phyloP scores from a whole-genome alignment of 2,113 vertebrate genomes.

The Piaya cayana region DNA sequence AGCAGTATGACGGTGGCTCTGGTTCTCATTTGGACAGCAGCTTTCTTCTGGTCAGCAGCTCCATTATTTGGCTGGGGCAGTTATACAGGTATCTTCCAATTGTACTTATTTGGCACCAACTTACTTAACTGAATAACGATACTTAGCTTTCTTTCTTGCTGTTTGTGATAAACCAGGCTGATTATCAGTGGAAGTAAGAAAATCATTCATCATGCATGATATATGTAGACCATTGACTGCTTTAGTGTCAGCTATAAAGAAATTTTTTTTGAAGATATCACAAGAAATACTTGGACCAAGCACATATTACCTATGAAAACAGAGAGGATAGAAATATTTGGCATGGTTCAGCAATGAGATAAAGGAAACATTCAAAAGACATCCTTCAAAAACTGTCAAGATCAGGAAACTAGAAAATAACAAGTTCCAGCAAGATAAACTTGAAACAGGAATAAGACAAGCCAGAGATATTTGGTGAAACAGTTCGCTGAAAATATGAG shows the following conservation, averaged over 20 bases:
- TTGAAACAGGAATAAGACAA: not conserved
- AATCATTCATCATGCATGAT: not conserved
- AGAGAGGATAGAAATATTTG: slow-evolving; percentile 24
- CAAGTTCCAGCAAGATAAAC: slow-evolving; percentile 13
- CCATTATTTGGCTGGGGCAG: slow-evolving; percentile 90
- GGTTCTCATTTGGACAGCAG: slow-evolving; percentile 84
- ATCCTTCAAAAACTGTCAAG: slow-evolving; percentile 28
- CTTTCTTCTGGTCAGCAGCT: slow-evolving; percentile 86
- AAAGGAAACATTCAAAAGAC: slow-evolving; percentile 6
- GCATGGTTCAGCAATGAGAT: slow-evolving; percentile 8
- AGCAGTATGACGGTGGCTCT: slow-evolving; percentile 78
- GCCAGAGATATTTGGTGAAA: not conserved
- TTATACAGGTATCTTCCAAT: slow-evolving; percentile 74
- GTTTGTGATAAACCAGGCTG: not conserved
- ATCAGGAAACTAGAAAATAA: slow-evolving; percentile 7
- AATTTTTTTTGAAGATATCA: not conserved
- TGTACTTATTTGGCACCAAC: not conserved
- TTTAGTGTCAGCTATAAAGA: not conserved
- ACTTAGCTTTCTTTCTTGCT: not conserved
- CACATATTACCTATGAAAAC: not conserved
- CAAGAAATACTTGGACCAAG: not conserved
- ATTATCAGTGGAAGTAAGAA: not conserved
- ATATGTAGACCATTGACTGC: not conserved
- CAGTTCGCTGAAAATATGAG: not conserved
- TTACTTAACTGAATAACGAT: not conserved